These are phyloP conservation scores for Semicossyphus pulcher DNA, from an alignment of 2,113 vertebrate species.

Conservation along the genomic window DNA sequence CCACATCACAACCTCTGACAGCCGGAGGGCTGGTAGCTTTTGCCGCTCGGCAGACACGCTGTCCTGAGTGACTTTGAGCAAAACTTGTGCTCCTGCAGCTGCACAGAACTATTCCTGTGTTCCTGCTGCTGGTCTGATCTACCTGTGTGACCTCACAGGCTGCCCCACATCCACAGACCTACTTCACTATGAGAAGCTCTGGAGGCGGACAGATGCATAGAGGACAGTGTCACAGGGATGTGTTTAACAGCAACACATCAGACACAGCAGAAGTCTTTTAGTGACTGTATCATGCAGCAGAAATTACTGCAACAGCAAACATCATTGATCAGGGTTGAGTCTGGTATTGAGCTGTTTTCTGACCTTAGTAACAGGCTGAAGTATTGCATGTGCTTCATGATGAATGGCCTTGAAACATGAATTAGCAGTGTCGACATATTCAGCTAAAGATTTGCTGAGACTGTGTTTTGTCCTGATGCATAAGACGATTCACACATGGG, in stretches of 20 bases:
- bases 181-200: slow-evolving; percentile 27
- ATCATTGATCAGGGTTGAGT: neutral
- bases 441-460: neutral
- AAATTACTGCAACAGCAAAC: too few species aligned
- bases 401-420: neutral
- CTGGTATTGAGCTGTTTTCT: neutral
- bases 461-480: neutral
- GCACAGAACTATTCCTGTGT: neutral
- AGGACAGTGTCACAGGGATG: slow-evolving; percentile 11
- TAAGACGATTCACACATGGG: too few species aligned
- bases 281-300: neutral
- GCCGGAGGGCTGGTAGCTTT: neutral
- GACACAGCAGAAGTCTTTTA: too few species aligned
- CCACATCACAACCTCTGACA: neutral
- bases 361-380: neutral
- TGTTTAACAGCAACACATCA: neutral
- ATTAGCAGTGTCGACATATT: slow-evolving; percentile 15
- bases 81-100: neutral
- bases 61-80: neutral
- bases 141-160: slow-evolving; percentile 43
- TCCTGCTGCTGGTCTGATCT: slow-evolving; percentile 6
- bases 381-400: neutral
- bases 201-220: neutral
- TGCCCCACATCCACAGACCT: slow-evolving; percentile 46
- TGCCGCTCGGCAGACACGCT: neutral